These are phyloP conservation scores for Botia almorhae DNA, from an alignment of 2,797 vertebrate genomes.

Conservation along the genomic window DNA sequence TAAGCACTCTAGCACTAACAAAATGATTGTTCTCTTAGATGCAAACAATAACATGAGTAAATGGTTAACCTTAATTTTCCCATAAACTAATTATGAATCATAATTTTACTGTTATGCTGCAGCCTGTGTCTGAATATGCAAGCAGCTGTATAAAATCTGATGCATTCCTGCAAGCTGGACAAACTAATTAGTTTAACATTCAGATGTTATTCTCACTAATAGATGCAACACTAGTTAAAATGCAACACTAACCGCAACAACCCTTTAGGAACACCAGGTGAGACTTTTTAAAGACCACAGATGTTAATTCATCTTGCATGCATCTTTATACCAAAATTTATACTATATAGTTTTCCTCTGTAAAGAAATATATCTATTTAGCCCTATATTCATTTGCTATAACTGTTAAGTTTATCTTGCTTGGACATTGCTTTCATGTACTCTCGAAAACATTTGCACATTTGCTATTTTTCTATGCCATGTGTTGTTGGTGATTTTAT, in stretches of 20 bases:
- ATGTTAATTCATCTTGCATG: not conserved
- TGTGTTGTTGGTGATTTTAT: conserved; percentile 47
- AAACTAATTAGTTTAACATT: conserved; percentile 56
- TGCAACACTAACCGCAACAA: conserved; percentile 10
- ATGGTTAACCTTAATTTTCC: conserved; percentile 9
- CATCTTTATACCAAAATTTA: conserved; percentile 15
- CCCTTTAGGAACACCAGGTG: conserved; percentile 16
- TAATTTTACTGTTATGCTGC: not conserved
- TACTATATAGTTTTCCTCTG: conserved; percentile 8
- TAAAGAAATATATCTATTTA: not conserved
- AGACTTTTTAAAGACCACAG: conserved; percentile 18
- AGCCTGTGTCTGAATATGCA: conserved; percentile 9
- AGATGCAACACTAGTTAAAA: conserved; percentile 4
- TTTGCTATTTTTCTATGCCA: conserved; percentile 54
- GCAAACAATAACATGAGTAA: not conserved
- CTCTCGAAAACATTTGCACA: conserved; percentile 35
- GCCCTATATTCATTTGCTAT: not conserved
- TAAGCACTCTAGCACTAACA: conserved; percentile 12
- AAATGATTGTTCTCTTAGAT: conserved; percentile 18
- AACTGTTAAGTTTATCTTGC: not conserved
- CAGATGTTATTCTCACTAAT: conserved; percentile 62
- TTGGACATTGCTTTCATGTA: not conserved
- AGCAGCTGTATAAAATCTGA: not conserved
- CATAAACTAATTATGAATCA: not conserved
- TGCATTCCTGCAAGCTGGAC: conserved; percentile 29